Conservation (phyloP, 1,140 invertebrate genomes). For the Acarapis woodi region DNA sequence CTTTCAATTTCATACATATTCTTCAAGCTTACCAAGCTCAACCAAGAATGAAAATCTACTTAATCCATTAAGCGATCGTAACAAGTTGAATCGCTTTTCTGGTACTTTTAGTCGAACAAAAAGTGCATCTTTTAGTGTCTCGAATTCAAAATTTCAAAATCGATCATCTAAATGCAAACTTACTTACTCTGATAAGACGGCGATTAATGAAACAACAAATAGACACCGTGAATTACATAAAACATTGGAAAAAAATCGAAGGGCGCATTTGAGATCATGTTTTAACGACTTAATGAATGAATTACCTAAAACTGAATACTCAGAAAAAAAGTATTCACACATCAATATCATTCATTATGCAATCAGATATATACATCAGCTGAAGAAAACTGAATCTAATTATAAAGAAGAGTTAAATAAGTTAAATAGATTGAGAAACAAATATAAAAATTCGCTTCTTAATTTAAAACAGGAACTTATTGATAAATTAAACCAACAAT, state of each 20-base stretch:
- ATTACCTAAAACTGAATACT: conserved; percentile 5
- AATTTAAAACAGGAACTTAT: conserved; percentile 4
- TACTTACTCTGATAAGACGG: not conserved
- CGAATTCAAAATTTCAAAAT: not conserved
- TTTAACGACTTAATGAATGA: conserved; percentile 7
- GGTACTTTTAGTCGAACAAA: not conserved
- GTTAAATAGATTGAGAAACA: not conserved
- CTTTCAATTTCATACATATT: conserved; percentile 7
- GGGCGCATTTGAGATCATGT: conserved; percentile 7
- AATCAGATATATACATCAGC: conserved; percentile 5
- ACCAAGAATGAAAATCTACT: not conserved
- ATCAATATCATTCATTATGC: conserved; percentile 8
- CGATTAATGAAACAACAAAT: conserved; percentile 1
- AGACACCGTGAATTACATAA: conserved; percentile 7
- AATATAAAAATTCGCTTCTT: conserved; percentile 1
- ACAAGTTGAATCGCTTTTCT: not conserved
- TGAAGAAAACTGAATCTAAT: conserved; percentile 3
- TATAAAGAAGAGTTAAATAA: conserved; percentile 1
- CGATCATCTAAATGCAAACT: not conserved
- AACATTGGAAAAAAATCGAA: conserved; percentile 8
- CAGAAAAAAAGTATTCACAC: conserved; percentile 6
- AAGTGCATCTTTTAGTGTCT: not conserved
- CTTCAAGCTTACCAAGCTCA: not conserved
- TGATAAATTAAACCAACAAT: not conserved
- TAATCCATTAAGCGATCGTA: not conserved